Evolutionary conservation across 1,140 invertebrate species (phyloP), one percentile per base, ranked within the genome.

Genomic region (Zaprionus capensis): DNA sequence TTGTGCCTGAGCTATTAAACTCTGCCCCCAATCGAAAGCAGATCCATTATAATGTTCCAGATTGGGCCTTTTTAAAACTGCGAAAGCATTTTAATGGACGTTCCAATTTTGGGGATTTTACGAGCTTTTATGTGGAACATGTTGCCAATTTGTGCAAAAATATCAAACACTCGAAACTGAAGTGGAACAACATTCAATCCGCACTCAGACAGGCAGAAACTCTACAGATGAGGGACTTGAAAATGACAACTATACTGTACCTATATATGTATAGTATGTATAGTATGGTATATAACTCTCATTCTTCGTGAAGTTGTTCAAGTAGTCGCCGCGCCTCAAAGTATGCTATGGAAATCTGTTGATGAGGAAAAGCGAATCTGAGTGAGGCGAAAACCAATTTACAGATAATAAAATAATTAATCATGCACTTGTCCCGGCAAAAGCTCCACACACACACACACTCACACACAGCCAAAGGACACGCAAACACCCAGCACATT

Each of bases 331-430:
- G 49, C 67, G 26, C 72, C 72, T 38, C 11, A 64, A 64, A 71
- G 67, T 75, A 75, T 75, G 72, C 72, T 58, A 71, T 17, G 34
- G 1, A 64, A 71, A 56, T 28, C 12, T 6, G 1, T 46, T n/a
- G 28, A 28, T 57, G 38, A 24, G 58, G 17, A 26, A 46, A 14
- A 58, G 17, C 12, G 58, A 49, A 56, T 20, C 15, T 51, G 62
- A 28, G 14, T 55, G 51, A 56, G 20, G 59, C 81, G 56, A 84
- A 78, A 88, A 73, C 84, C 84, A 87, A 87, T 87, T 87, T 88
- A 88, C 73, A 87, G 84, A 87, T 87, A 87, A 87, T 87, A 84
- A 88, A 88, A 87, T 87, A 87, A 87, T 87, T 87, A 87, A 87
- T 87, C 84, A 88, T 87, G 84, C 84, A 87, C 84, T 87, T 87